These are phyloP conservation scores for Heliconius melpomene DNA, from an alignment of 1,140 invertebrate genomes.

Conservation along the genomic window DNA sequence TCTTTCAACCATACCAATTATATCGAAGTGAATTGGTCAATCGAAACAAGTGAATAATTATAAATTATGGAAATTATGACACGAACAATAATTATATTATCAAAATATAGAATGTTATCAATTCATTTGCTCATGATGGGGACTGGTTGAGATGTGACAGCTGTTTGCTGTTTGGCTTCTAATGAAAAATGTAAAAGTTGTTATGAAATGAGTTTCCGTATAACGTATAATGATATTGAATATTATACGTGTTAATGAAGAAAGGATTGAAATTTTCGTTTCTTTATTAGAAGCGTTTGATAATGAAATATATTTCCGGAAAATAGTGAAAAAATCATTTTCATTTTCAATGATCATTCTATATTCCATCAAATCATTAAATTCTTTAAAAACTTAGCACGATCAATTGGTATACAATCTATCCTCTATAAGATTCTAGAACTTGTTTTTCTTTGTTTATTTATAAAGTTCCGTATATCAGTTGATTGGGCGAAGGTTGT, in stretches of 20 bases:
- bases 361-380: background rate
- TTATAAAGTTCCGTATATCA: conserved; percentile 14
- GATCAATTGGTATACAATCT: conserved; percentile 24
- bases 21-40: background rate
- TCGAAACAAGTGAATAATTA: background rate
- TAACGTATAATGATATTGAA: background rate
- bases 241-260: background rate
- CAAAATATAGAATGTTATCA: background rate
- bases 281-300: background rate
- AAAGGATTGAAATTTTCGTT: background rate
- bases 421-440: conserved; percentile 32
- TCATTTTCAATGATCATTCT: background rate
- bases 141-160: background rate
- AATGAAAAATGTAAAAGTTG: background rate
- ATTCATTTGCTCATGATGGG: background rate
- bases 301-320: background rate
- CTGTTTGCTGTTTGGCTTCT: background rate
- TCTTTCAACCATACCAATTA: background rate
- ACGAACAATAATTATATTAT: background rate
- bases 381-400: conserved; percentile 6
- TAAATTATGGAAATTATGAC: background rate
- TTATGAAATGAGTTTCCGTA: background rate
- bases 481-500: conserved; percentile 18
- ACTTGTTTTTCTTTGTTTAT: conserved; percentile 27
- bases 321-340: background rate